Conservation (phyloP, 2,797 vertebrate species). For the Sebastes taczanowskii region DNA sequence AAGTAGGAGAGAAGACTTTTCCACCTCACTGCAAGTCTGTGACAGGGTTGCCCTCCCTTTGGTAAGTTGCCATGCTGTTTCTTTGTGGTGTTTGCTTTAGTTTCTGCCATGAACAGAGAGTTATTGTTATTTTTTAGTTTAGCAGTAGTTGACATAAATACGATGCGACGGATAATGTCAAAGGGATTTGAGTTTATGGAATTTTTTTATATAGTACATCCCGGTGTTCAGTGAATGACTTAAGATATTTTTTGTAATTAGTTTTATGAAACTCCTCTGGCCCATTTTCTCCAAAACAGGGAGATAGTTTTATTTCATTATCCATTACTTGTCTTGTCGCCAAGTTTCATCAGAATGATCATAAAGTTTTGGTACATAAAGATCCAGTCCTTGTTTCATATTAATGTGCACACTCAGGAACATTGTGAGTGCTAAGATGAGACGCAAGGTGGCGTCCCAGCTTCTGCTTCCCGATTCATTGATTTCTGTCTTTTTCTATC, state of each 20-base stretch:
- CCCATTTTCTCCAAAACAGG: constrained; percentile 20
- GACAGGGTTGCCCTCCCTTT: constrained; percentile 25
- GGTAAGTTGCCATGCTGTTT: constrained; percentile 54
- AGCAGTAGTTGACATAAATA: background rate
- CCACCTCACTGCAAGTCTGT: constrained; percentile 25
- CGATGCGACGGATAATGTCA: background rate
- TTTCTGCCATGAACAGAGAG: background rate
- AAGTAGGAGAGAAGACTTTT: constrained; percentile 35
- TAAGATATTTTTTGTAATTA: background rate
- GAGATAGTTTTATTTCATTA: constrained; percentile 16
- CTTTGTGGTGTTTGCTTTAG: background rate
- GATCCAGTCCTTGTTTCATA: constrained; percentile 7
- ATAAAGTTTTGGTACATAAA: background rate
- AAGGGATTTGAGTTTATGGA: background rate
- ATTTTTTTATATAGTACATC: background rate
- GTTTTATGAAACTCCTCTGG: background rate
- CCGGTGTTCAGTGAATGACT: background rate
- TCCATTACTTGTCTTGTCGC: background rate
- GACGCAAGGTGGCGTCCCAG: background rate
- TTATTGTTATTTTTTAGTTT: background rate
- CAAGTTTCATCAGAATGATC: constrained; percentile 6
- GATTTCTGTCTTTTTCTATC: background rate
- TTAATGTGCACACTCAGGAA: background rate
- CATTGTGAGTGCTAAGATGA: background rate
- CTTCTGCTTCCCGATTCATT: background rate